Conservation (phyloP, 1,140 invertebrate genomes). For the Trichomalopsis sarcophagae region DNA sequence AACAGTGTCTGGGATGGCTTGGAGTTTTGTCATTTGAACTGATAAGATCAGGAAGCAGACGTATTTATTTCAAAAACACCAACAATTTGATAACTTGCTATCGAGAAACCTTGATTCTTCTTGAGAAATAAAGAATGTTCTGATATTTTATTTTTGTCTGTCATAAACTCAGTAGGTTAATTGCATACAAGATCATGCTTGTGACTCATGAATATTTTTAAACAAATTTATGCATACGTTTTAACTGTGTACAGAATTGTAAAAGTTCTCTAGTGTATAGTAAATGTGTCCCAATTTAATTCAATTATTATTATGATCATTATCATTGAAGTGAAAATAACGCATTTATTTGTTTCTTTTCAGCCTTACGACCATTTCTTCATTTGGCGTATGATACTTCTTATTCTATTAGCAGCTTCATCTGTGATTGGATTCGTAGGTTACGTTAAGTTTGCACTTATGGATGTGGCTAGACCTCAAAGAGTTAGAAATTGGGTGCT, state of each 20-base stretch:
- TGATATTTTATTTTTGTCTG: background rate
- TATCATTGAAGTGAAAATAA: conserved; percentile 19
- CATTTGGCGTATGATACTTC: conserved; percentile 74
- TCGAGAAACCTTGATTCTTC: too few relatives aligned
- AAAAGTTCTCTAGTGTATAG: too few relatives aligned
- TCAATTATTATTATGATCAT: background rate
- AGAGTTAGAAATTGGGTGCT: conserved; percentile 71
- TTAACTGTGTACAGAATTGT: too few relatives aligned
- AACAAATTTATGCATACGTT: too few relatives aligned
- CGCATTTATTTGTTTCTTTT: conserved; percentile 64
- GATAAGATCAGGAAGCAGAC: too few relatives aligned
- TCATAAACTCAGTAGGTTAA: background rate
- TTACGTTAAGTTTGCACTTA: conserved; percentile 74
- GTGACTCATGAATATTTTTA: too few relatives aligned
- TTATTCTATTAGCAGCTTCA: conserved; percentile 72
- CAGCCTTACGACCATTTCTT: conserved; percentile 78
- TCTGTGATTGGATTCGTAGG: conserved; percentile 71
- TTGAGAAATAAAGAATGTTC: background rate
- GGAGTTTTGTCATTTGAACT: background rate
- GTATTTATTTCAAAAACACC: too few relatives aligned
- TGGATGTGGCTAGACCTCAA: conserved; percentile 71
- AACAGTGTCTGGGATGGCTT: background rate
- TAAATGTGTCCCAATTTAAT: background rate
- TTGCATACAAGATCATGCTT: background rate
- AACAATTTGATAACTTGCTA: too few relatives aligned